These are phyloP conservation scores for Euthynnus affinis DNA, from an alignment of 2,797 vertebrate species.

Conservation along the genomic window DNA sequence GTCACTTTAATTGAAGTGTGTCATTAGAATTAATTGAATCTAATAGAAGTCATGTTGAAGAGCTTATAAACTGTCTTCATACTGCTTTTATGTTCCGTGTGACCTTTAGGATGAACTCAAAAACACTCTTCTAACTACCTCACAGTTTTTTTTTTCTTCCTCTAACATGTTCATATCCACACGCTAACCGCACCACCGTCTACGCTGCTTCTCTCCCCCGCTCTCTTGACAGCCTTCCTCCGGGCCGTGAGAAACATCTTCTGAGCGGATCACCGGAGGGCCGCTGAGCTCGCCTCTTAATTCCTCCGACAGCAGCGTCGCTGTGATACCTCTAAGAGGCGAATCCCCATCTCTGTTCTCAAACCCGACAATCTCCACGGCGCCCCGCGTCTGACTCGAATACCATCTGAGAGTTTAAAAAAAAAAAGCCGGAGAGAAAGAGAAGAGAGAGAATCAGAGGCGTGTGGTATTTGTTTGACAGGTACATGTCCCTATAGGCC, in stretches of 20 bases:
- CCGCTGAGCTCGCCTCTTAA: slow-evolving; percentile 62
- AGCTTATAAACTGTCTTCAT: too few species aligned
- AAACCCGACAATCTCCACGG: slow-evolving; percentile 63
- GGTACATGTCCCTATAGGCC: slow-evolving; percentile 84
- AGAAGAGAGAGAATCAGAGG: slow-evolving; percentile 65
- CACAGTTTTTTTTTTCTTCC: not conserved
- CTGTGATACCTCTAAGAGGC: slow-evolving; percentile 70
- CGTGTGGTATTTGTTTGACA: slow-evolving; percentile 82
- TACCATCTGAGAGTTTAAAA: slow-evolving; percentile 69
- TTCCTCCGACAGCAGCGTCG: slow-evolving; percentile 68
- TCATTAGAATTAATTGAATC: too few species aligned
- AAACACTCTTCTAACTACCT: not conserved
- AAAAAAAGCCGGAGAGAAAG: slow-evolving; percentile 55
- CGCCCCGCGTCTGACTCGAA: slow-evolving; percentile 56
- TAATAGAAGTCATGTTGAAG: too few species aligned
- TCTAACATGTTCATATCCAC: slow-evolving; percentile 26
- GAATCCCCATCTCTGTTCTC: slow-evolving; percentile 66
- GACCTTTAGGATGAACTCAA: slow-evolving; percentile 3
- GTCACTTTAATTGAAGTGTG: too few species aligned
- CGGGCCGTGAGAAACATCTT: slow-evolving; percentile 71
- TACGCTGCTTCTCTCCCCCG: not conserved
- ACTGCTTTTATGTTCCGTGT: not conserved
- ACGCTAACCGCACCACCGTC: not conserved
- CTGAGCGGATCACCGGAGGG: slow-evolving; percentile 59
- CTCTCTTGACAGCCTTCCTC: slow-evolving; percentile 30